Conservation (phyloP, 2,113 vertebrate species). For the Coracopsis vasa region DNA sequence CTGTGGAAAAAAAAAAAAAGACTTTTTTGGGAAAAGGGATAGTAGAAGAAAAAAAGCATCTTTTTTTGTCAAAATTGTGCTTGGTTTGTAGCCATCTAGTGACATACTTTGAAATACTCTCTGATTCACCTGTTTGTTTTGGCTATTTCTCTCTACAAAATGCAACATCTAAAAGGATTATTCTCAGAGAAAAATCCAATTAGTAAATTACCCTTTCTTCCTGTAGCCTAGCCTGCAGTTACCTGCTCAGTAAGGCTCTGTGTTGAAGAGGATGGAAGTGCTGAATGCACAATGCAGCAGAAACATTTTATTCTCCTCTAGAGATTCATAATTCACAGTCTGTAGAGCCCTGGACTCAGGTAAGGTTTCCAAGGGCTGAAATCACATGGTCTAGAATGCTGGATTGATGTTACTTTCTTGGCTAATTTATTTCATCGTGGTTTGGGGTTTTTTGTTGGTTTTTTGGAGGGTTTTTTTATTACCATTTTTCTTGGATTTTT, state of each 20-base stretch:
- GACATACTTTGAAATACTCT: not conserved
- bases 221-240: not conserved
- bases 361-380: not conserved
- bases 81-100: not conserved
- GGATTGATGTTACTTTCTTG: not conserved
- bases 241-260: not conserved
- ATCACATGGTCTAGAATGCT: not conserved
- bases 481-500: not conserved
- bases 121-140: not conserved
- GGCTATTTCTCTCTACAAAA: not conserved
- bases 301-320: slow-evolving; percentile 28
- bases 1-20: not conserved
- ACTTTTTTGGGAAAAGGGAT: not conserved
- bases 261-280: not conserved
- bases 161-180: not conserved
- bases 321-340: slow-evolving; percentile 3
- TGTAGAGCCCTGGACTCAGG: not conserved
- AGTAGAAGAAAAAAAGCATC: not conserved
- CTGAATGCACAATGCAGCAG: not conserved
- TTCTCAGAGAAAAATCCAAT: not conserved
- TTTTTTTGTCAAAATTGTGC: not conserved
- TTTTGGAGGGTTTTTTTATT: not conserved
- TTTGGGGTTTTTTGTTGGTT: not conserved
- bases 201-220: not conserved
- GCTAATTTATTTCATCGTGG: not conserved